These are phyloP conservation scores for Gymnobelideus leadbeateri DNA, from an alignment of 2,113 vertebrate species.

Conservation along the genomic window DNA sequence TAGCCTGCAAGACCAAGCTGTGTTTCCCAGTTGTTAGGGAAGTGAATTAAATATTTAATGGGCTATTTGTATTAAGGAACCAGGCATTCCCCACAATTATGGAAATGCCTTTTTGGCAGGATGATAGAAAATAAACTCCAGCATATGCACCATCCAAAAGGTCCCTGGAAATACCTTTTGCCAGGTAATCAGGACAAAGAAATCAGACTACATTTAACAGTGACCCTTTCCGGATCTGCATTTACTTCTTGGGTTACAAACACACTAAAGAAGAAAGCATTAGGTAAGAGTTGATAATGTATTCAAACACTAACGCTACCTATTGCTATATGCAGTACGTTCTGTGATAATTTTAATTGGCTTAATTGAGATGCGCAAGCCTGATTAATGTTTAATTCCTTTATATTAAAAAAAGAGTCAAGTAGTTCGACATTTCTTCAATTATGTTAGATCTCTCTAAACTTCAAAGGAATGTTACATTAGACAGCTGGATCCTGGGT, in stretches of 20 bases:
- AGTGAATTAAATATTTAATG: constrained; percentile 62
- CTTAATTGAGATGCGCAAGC: constrained; percentile 91
- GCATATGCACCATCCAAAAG: background rate
- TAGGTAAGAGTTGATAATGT: constrained; percentile 87
- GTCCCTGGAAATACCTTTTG: background rate
- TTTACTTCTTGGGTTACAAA: constrained; percentile 81
- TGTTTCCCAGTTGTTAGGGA: constrained; percentile 67
- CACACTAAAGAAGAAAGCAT: constrained; percentile 79
- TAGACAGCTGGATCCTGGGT: constrained; percentile 88
- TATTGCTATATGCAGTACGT: constrained; percentile 83
- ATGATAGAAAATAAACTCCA: constrained; percentile 68
- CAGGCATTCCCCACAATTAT: constrained; percentile 46
- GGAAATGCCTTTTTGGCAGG: constrained; percentile 41
- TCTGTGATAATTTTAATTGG: constrained; percentile 93
- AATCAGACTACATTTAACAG: constrained; percentile 55
- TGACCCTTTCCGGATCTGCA: background rate
- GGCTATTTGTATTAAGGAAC: constrained; percentile 65
- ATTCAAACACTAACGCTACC: constrained; percentile 89
- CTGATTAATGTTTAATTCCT: constrained; percentile 93
- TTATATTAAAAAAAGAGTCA: constrained; percentile 91
- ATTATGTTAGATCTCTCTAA: constrained; percentile 91
- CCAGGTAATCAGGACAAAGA: constrained; percentile 19
- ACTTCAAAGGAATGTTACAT: constrained; percentile 91
- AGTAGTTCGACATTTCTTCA: constrained; percentile 92
- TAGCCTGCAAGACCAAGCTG: constrained; percentile 80